These are phyloP conservation scores for Discoglossus pictus DNA, from an alignment of 2,797 vertebrate genomes.

Conservation along the genomic window DNA sequence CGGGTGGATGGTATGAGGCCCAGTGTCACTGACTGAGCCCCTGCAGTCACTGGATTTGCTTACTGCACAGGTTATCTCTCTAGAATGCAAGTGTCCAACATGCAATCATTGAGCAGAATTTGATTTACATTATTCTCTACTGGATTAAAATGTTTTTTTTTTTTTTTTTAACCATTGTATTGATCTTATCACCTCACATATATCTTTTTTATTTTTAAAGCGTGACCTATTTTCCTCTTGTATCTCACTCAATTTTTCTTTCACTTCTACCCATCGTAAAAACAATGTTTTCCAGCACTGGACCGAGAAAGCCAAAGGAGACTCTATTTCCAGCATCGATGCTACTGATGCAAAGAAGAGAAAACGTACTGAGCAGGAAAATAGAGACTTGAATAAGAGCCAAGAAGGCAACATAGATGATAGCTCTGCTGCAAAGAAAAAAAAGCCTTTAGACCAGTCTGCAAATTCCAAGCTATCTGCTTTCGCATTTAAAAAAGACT, in stretches of 20 bases:
- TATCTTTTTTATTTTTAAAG: no score
- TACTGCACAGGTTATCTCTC: no score
- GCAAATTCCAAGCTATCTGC: conserved; percentile 75
- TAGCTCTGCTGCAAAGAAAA: conserved; percentile 74
- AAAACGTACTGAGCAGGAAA: conserved; percentile 65
- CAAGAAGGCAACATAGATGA: conserved; percentile 58
- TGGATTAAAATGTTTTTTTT: no score
- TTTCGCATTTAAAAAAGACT: conserved; percentile 86
- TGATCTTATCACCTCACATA: no score
- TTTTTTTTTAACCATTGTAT: no score
- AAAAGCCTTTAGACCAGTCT: conserved; percentile 70
- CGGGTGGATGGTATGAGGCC: no score
- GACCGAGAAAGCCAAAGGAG: conserved; percentile 84
- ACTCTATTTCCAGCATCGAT: conserved; percentile 48
- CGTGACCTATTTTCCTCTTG: neutral
- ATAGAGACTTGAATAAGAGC: conserved; percentile 47
- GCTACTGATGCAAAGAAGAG: conserved; percentile 76
- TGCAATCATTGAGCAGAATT: no score
- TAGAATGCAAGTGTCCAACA: no score
- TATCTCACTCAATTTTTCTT: neutral
- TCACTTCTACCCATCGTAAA: no score
- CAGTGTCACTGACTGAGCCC: no score
- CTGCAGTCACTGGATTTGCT: no score
- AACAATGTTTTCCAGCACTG: conserved; percentile 81
- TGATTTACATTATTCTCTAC: no score